A percentile compares a stretch with the other conserved stretches of the same genome.
Evolutionary conservation across 2,113 vertebrate genomes (phyloP).

Genomic region (Hippocampus guttulatus): DNA sequence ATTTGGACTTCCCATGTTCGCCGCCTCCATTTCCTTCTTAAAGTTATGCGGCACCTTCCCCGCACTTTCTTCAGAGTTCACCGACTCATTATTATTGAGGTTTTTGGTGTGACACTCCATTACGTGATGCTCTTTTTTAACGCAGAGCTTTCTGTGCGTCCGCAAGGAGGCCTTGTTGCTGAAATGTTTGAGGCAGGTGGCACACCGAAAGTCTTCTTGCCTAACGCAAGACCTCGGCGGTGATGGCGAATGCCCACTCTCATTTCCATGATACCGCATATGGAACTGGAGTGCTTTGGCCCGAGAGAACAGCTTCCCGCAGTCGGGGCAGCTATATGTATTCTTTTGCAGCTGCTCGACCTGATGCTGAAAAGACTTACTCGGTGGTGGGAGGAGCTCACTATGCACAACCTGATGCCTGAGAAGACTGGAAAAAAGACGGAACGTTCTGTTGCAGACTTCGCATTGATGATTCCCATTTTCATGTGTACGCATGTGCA

Average conservation of each 20-base stretch:
- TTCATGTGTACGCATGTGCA: constrained; percentile 69
- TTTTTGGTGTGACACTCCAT: neutral
- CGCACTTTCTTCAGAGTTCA: neutral
- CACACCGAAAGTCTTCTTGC: constrained; percentile 55
- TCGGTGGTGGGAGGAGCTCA: constrained; percentile 56
- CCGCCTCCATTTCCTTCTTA: constrained; percentile 6
- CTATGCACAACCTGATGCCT: constrained; percentile 70
- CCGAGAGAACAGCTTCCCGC: constrained; percentile 71
- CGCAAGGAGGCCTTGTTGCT: constrained; percentile 54
- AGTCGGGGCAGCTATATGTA: constrained; percentile 71
- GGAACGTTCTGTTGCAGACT: constrained; percentile 69
- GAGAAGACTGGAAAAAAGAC: constrained; percentile 71
- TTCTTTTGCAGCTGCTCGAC: constrained; percentile 73
- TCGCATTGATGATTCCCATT: constrained; percentile 69
- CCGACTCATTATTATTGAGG: neutral
- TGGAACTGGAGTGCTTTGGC: constrained; percentile 77
- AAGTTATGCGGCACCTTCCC: neutral
- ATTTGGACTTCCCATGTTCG: neutral
- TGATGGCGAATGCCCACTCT: constrained; percentile 49
- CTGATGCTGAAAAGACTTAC: constrained; percentile 74
- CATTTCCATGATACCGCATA: constrained; percentile 74
- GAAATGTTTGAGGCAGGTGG: constrained; percentile 57
- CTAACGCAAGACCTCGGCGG: constrained; percentile 25
- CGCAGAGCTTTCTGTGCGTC: constrained; percentile 62
- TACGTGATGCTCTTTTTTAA: constrained; percentile 34